Evolutionary conservation across 2,888 invertebrate genomes (phyloP).

Genomic region (Achlya flavicornis): DNA sequence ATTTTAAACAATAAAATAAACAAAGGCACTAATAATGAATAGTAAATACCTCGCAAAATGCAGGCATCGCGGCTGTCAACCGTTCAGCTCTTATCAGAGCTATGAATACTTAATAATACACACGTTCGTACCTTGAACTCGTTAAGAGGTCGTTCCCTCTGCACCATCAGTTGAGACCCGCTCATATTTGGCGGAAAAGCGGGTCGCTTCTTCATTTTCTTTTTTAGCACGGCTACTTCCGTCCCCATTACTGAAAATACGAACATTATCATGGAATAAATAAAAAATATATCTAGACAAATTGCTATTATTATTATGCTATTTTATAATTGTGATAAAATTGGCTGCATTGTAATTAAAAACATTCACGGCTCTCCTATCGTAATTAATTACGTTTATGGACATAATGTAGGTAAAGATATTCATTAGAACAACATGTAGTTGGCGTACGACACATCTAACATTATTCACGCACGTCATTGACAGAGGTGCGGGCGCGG

Average conservation of each 20-base stretch:
- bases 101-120: slow-evolving; percentile 59
- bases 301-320: no score
- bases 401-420: not conserved
- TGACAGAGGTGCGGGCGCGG: slow-evolving; percentile 49
- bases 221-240: slow-evolving; percentile 79
- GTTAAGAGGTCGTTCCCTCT: slow-evolving; percentile 84
- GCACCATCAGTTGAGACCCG: slow-evolving; percentile 86
- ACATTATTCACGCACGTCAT: slow-evolving; percentile 37
- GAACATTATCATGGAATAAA: slow-evolving; percentile 26
- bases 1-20: slow-evolving; percentile 20
- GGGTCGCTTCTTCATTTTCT: slow-evolving; percentile 86
- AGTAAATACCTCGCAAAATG: slow-evolving; percentile 33
- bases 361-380: not conserved
- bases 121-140: slow-evolving; percentile 73
- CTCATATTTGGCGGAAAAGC: slow-evolving; percentile 85
- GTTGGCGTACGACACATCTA: slow-evolving; percentile 10
- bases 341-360: slow-evolving; percentile 12
- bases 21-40: slow-evolving; percentile 39
- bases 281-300: slow-evolving; percentile 14
- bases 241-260: slow-evolving; percentile 60
- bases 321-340: slow-evolving; percentile 15
- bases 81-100: slow-evolving; percentile 63
- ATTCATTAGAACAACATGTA: not conserved
- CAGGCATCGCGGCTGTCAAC: slow-evolving; percentile 55
- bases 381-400: not conserved